Base-by-base conservation (phyloP, 2,888 invertebrate species). In the Sinhomidia bicolor region DNA sequence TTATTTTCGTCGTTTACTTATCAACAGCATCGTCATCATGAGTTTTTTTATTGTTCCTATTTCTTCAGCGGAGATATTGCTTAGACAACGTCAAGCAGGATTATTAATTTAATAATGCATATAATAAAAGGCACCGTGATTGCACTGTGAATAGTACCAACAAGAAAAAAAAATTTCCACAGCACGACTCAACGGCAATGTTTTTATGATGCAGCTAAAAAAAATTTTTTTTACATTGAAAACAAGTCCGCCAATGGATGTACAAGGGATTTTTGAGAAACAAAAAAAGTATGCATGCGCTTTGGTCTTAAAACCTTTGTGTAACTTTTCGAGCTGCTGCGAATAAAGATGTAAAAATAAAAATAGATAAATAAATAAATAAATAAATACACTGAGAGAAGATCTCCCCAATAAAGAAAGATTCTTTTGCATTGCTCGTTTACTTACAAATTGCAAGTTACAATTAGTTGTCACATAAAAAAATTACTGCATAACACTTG, bases 91-190 rank as follows among this genome's bases (percentile, higher is more conserved):
- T 20, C 41, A 41, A 17, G 36, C 10, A 68, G 10, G 41, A 68
- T 68, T 68, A 68, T 68, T 68, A 68, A 68, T 41, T 68, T 68
- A 23, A 68, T 68, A 65, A 36, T 41, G 36, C 41, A 20, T 2
- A 41, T 68, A 68, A 68, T 36, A 36, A 68, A 68, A 41, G 12
- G 20, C 20, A 68, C 41, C n/a, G n/a, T n/a, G n/a, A n/a, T n/a
- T n/a, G n/a, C 7, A 36, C 36, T 14, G 36, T 36, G 41, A 68
- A 20, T 41, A 20, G 41, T 36, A 36, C 32, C 36, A 7, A 65
- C 14, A 65, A 36, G 36, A 65, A 65, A 44, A 47, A 47, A 4
- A 47, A 14, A 14, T 47, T 47, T 36, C 20, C 41, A 44, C 17
- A 17, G 36, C 41, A 68, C 68, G 41, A 68, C 68, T 23, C 17